Evolutionary conservation across 2,113 vertebrate species (phyloP), one percentile per base, ranked within the genome.

Genomic region (Plotosus lineatus): DNA sequence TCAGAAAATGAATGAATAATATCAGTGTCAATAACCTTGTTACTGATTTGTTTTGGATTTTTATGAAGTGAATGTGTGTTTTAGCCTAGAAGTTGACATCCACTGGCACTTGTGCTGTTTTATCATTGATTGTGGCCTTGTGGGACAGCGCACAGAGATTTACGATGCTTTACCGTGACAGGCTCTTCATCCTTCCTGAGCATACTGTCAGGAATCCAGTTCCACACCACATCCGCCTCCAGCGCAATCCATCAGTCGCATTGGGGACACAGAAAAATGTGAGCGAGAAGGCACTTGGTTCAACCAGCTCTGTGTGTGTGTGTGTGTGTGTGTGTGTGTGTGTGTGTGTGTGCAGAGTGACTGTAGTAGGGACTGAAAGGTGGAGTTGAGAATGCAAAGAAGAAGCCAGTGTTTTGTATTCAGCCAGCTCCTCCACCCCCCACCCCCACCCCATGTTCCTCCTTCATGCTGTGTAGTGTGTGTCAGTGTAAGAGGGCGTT

Each of bases 361-460:
- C 44, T 46, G 8, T 63, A n/a, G n/a, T n/a, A n/a, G n/a, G n/a
- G n/a, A n/a, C n/a, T n/a, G 76, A 65, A 69, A 66, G 75, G 42
- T 26, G 56, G 44, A 86, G 69, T 5, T 33, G 77, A 76, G 72
- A 82, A 86, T 83, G 69, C 55, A 79, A 44, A 82, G 72, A 72
- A 71, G 66, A 80, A 51, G 51, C 46, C 28, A 38, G 77, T 72
- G 65, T 77, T 82, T 85, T 78, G 77, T 77, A 85, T 82, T 40
- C 84, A 77, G 71, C 31, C 75, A 56, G 53, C 42, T 76, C 50
- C 44, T 79, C 33, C 61, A 40, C 48, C 73, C 28, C 42, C 31
- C 23, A 33, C 53, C 53, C 61, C 40, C 3, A 4, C 23, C 51
- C 44, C 11, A 21, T 82, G 77, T 68, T 68, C 63, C 63, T 71